Evolutionary conservation across 2,113 vertebrate genomes (phyloP).

Genomic region (Istiophorus platypterus): DNA sequence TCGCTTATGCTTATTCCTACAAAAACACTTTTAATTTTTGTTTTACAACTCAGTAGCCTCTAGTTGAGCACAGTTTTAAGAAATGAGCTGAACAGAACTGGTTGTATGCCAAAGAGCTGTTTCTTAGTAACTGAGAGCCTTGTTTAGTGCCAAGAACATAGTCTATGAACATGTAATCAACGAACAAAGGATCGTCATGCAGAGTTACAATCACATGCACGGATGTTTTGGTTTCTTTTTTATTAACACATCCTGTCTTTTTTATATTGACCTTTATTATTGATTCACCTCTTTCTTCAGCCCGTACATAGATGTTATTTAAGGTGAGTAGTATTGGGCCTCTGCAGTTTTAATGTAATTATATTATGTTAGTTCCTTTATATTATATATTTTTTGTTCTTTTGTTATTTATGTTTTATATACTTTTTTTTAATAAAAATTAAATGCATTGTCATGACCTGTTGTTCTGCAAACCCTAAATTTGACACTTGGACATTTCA

Average conservation of each 20-base stretch:
- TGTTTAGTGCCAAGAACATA: background rate
- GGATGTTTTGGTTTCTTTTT: too few relatives aligned
- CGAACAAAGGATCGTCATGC: background rate
- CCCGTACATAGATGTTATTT: background rate
- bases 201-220: too few relatives aligned
- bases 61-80: background rate
- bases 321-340: too few relatives aligned
- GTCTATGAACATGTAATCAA: background rate
- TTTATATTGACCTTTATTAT: background rate
- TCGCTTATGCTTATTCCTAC: background rate
- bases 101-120: background rate
- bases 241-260: background rate
- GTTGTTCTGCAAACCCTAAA: background rate
- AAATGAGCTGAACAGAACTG: background rate
- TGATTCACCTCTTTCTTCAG: background rate
- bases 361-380: background rate
- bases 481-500: too few relatives aligned
- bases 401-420: background rate
- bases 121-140: background rate
- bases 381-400: background rate
- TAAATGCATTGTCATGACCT: background rate
- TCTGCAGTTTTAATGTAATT: background rate
- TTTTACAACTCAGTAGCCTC: background rate
- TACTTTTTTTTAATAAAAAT: background rate
- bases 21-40: background rate